These are phyloP conservation scores for Trogon melanurus DNA, from an alignment of 2,113 vertebrate genomes.

Conservation along the genomic window DNA sequence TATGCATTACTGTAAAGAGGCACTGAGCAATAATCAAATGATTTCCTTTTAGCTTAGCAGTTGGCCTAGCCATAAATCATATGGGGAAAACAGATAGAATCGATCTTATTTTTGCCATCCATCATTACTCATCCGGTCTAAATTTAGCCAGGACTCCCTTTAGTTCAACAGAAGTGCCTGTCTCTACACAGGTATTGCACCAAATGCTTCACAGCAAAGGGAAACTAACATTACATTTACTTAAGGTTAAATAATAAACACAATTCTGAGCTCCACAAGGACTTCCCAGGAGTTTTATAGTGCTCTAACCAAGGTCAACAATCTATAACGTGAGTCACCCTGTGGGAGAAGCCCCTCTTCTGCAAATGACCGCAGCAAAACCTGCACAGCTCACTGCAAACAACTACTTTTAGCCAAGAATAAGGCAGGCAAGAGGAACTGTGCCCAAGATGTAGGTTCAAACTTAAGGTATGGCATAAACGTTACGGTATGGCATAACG, in stretches of 20 bases:
- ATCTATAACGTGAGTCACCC: background rate
- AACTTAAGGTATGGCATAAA: background rate
- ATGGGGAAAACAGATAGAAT: background rate
- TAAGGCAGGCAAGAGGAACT: background rate
- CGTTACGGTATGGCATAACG: background rate
- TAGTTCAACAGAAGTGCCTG: background rate
- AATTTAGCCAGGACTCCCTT: background rate
- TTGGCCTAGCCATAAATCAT: constrained; percentile 11
- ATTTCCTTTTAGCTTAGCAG: background rate
- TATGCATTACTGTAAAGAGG: background rate
- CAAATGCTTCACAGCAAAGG: background rate
- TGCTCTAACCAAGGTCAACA: background rate
- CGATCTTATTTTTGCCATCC: background rate
- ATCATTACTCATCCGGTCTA: background rate
- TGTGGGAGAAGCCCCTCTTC: background rate
- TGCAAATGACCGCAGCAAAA: background rate
- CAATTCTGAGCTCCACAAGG: background rate
- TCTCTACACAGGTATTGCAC: background rate
- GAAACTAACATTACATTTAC: background rate
- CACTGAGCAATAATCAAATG: constrained; percentile 3
- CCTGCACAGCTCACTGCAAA: background rate
- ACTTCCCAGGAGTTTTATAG: background rate
- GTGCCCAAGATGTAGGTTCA: background rate
- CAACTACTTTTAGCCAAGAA: background rate
- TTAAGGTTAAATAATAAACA: constrained; percentile 28